These are phyloP conservation scores for Rhincodon typus DNA, from an alignment of 2,797 vertebrate genomes.

Conservation along the genomic window DNA sequence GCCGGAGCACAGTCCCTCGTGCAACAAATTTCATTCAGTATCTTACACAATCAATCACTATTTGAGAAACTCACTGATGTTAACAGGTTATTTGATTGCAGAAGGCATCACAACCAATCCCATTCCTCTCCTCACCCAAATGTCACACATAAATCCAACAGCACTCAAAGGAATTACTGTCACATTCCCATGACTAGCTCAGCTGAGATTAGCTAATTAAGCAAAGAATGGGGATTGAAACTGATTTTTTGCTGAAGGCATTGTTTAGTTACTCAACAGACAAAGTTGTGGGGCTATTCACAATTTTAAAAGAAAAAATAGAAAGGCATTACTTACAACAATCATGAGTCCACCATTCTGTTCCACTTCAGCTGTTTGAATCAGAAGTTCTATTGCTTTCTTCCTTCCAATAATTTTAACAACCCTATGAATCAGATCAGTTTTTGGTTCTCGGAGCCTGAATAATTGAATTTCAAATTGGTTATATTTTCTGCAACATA, in stretches of 20 bases:
- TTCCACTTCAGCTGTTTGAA: conserved; percentile 82
- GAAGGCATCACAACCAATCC: not conserved
- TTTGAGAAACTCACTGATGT: not conserved
- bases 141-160: not conserved
- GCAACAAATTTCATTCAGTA: not conserved
- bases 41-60: not conserved
- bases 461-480: not conserved
- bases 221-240: not conserved
- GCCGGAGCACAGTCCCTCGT: not conserved
- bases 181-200: not conserved
- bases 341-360: conserved; percentile 83
- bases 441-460: conserved; percentile 86
- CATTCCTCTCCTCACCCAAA: not conserved
- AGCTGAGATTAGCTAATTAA: not conserved
- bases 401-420: conserved; percentile 74
- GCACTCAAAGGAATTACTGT: not conserved
- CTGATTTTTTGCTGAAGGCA: too few relatives aligned
- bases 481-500: not conserved
- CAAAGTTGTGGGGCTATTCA: too few relatives aligned
- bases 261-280: not conserved
- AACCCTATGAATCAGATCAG: conserved; percentile 77
- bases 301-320: not conserved
- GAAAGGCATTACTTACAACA: conserved; percentile 60
- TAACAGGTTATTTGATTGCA: not conserved
- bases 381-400: conserved; percentile 83